Conservation (phyloP, 2,888 invertebrate species). For the Clusia tigrina region DNA sequence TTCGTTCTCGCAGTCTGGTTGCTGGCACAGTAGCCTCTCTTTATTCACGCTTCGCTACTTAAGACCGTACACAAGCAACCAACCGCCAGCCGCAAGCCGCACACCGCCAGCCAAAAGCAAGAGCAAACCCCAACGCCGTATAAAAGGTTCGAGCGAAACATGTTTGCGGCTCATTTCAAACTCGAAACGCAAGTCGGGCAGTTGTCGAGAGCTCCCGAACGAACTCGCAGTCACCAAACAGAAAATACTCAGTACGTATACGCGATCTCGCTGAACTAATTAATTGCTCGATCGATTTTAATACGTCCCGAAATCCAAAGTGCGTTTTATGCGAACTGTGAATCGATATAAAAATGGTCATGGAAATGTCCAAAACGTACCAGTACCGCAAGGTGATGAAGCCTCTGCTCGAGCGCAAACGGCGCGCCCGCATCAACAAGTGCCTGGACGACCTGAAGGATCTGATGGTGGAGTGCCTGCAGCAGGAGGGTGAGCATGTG, state of each 20-base stretch:
- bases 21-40: conserved; percentile 55
- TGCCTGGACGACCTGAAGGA: conserved; percentile 90
- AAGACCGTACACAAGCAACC: conserved; percentile 24
- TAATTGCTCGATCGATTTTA: background rate
- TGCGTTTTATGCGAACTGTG: conserved; percentile 21
- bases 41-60: conserved; percentile 45
- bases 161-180: conserved; percentile 63
- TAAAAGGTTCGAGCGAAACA: conserved; percentile 62
- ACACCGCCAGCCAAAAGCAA: background rate
- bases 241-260: conserved; percentile 22
- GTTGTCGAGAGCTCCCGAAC: too few relatives aligned
- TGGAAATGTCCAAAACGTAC: conserved; percentile 83
- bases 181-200: conserved; percentile 56
- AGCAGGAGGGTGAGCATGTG: conserved; percentile 87
- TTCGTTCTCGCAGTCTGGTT: conserved; percentile 16
- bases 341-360: conserved; percentile 55
- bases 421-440: conserved; percentile 88
- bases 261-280: conserved; percentile 31
- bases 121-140: conserved; percentile 40
- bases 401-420: conserved; percentile 87
- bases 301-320: background rate
- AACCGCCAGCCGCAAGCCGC: background rate
- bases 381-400: conserved; percentile 95
- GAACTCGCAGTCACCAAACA: conserved; percentile 42
- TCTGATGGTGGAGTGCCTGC: conserved; percentile 75